A percentile compares a stretch with the other conserved stretches of the same genome.
phyloP scores from a whole-genome alignment of 2,113 vertebrate genomes.

The Bostrychus sinensis region DNA sequence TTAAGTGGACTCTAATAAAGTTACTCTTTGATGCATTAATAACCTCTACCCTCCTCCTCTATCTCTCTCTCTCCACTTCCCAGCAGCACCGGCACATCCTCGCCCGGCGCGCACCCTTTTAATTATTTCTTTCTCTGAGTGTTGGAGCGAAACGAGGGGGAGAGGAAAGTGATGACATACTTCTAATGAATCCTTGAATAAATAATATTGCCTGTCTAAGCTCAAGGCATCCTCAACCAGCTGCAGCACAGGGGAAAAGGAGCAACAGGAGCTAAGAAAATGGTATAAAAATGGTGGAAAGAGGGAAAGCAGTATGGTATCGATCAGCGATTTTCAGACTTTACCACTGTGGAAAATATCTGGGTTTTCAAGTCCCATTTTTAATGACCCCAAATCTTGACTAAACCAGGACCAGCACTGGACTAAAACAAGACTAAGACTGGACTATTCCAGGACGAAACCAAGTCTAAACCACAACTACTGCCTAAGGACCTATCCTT shows the following conservation, averaged over 20 bases:
- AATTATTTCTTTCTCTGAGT: conserved; percentile 74
- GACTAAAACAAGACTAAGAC: too few species aligned
- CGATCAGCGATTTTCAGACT: too few species aligned
- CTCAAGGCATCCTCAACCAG: conserved; percentile 56
- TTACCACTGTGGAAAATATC: too few species aligned
- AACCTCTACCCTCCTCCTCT: conserved; percentile 62
- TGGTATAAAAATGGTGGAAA: not conserved
- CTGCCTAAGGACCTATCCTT: too few species aligned
- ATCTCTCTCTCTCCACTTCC: conserved; percentile 31
- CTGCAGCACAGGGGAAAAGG: conserved; percentile 24
- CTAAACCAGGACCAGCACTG: too few species aligned
- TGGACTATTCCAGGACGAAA: too few species aligned
- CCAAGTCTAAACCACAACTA: too few species aligned
- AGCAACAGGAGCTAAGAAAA: not conserved
- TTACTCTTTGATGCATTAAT: conserved; percentile 76
- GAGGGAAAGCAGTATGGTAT: not conserved
- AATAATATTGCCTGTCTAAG: conserved; percentile 72
- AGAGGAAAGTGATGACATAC: conserved; percentile 72
- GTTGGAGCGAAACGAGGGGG: conserved; percentile 62
- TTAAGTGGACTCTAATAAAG: conserved; percentile 73
- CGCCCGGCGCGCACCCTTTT: conserved; percentile 60
- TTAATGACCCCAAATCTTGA: too few species aligned
- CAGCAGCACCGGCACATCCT: conserved; percentile 44
- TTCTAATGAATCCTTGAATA: conserved; percentile 78
- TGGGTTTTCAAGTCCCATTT: too few species aligned